Evolutionary conservation across 2,888 invertebrate genomes (phyloP), one percentile per base, ranked within the genome.

Genomic region (Athripsodes cinereus): DNA sequence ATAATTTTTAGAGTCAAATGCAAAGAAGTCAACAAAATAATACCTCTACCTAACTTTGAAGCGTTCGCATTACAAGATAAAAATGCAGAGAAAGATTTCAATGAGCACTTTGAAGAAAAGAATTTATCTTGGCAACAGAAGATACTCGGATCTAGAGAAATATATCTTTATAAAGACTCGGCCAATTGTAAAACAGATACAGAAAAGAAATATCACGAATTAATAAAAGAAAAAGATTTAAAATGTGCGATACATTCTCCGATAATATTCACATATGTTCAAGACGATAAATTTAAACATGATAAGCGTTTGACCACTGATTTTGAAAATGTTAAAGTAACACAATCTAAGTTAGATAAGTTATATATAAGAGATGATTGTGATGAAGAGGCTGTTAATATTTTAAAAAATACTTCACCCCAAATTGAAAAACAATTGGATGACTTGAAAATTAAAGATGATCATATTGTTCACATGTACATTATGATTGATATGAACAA

Each of bases 51-150:
- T 16, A 75, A 72, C 64, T 75, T 72, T 57, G 73, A 75, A 63
- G 72, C 54, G n/a, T 61, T 61, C 20, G 52, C 49, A 22, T 54
- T 47, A 3, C 34, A 50, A 20, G 49, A 53, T 3, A 44, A 16
- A 19, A 50, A 50, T n/a, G 18, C 18, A 3, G 55, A 59, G 35
- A 40, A 64, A 54, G 64, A 68, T 57, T 55, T 64, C 2, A 58
- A 60, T 31, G 62, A 63, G 20, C 65, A 64, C 35, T 56, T 66
- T 1, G 69, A 64, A 57, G 74, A 75, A 64, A 69, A 74, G 58
- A 67, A 64, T 46, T 83, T 90, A 62, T 70, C 71, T 64, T 90
- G 90, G 90, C 90, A 90, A 69, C 81, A 88, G 67, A 90, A 90
- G 72, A 70, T 80, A 1, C 84, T 88, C 58, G 84, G 85, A 63